phyloP scores from a whole-genome alignment of 2,797 vertebrate species.

The Arnoldichthys spilopterus region DNA sequence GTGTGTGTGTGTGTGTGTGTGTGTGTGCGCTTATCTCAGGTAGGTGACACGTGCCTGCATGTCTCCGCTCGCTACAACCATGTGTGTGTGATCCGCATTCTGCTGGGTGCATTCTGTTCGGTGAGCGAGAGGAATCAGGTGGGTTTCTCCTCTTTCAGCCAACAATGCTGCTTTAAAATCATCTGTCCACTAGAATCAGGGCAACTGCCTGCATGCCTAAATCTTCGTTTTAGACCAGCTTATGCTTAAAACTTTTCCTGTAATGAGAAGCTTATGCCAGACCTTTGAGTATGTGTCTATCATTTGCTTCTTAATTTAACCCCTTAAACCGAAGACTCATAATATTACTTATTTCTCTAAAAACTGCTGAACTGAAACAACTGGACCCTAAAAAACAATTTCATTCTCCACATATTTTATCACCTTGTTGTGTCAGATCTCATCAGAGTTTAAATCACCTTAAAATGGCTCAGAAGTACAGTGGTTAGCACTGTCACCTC shows the following conservation, averaged over 20 bases:
- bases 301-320: background rate
- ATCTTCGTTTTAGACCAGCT: background rate
- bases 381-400: no score
- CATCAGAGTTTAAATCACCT: no score
- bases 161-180: background rate
- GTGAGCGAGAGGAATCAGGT: slow-evolving; percentile 95
- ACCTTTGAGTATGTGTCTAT: background rate
- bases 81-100: slow-evolving; percentile 86
- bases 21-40: slow-evolving; percentile 70
- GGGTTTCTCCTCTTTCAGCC: slow-evolving; percentile 60
- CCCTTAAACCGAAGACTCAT: background rate
- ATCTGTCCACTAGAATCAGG: background rate
- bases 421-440: no score
- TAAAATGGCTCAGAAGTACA: no score
- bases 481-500: no score
- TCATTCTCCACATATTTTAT: no score
- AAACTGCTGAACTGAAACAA: no score
- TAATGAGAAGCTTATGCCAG: no score
- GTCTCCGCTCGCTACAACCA: slow-evolving; percentile 95
- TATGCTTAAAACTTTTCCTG: background rate
- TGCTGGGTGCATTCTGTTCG: slow-evolving; percentile 94
- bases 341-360: background rate
- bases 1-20: slow-evolving; percentile 5
- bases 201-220: background rate
- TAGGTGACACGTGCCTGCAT: slow-evolving; percentile 92